Conservation (phyloP, 2,797 vertebrate genomes). For the Menidia menidia region DNA sequence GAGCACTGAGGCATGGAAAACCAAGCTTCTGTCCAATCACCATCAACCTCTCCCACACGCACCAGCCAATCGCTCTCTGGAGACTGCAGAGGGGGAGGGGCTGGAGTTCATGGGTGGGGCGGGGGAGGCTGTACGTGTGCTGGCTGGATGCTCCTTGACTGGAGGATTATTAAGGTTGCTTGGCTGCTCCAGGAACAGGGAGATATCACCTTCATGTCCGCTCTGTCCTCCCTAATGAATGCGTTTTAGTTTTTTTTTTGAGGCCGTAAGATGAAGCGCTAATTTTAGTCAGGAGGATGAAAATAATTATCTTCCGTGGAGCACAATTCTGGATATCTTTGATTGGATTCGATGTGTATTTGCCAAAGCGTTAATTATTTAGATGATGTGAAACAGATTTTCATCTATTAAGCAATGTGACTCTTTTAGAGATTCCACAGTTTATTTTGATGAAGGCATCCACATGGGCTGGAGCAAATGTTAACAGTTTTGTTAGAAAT, state of each 20-base stretch:
- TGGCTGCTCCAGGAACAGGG: slow-evolving; percentile 59
- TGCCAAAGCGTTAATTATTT: not conserved
- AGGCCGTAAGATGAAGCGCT: slow-evolving; percentile 25
- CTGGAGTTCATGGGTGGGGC: slow-evolving; percentile 21
- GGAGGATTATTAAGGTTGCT: slow-evolving; percentile 69
- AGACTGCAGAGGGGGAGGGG: slow-evolving; percentile 43
- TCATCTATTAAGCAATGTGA: slow-evolving; percentile 7
- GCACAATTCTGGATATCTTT: slow-evolving; percentile 2
- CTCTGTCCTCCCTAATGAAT: slow-evolving; percentile 36
- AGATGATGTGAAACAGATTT: slow-evolving; percentile 8
- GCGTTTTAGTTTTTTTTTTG: slow-evolving; percentile 22
- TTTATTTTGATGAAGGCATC: slow-evolving; percentile 2
- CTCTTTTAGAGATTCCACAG: slow-evolving; percentile 4
- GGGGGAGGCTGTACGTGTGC: slow-evolving; percentile 23
- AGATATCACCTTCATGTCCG: slow-evolving; percentile 40
- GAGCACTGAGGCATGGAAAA: slow-evolving; percentile 73
- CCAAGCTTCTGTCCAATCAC: slow-evolving; percentile 64
- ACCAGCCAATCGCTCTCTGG: slow-evolving; percentile 50
- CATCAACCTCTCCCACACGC: slow-evolving; percentile 50
- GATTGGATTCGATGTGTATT: not conserved
- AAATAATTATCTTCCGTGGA: slow-evolving; percentile 12
- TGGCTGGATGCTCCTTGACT: slow-evolving; percentile 60
- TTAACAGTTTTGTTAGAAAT: not conserved
- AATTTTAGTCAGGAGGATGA: not conserved
- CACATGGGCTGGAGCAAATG: not conserved